Base-by-base conservation (phyloP, 2,113 vertebrate species). In the Eidolon helvum region DNA sequence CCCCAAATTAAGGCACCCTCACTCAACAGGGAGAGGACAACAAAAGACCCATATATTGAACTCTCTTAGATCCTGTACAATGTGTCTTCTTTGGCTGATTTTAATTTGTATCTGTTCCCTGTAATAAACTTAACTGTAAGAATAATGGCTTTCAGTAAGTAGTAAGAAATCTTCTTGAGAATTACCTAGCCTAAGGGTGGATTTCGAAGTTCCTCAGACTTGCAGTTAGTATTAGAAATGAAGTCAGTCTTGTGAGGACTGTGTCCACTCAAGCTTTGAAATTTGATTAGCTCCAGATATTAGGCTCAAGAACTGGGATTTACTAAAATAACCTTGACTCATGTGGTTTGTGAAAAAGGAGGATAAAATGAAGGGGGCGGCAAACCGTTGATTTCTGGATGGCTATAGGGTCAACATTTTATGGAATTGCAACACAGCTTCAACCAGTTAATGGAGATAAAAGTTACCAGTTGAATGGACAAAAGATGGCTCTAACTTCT, bases 261-360 rank as follows among this genome's bases (percentile, higher is more conserved):
- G 0, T 33, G 2, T 59, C 21, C 5, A 1, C 6, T 45, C 43
- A 21, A 40, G 45, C 10, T 26, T 21, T 7, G 4, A 10, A 22
- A 5, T 50, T 65, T 71, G 18, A 11, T 63, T 82, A 59, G 55
- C 66, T 93, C 12, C 38, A 30, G 28, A 21, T 28, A 77, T 79
- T 68, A 69, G 30, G 3, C 2, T 22, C 45, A 4, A 84, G n/a
- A 79, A 72, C 9, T 24, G 5, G 55, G 9, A 53, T 71, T 59
- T 53, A 8, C 22, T 69, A 61, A 48, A 95, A 43, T 66, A 18
- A 19, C 1, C 11, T 6, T 5, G 26, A 59, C 1, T 92, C 74
- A 38, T 14, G 9, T 63, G 16, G 6, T 33, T 57, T 59, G 33
- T 5, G 5, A 38, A 66, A 63, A 82, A 33, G 2, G 59, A 77